A percentile compares a stretch with the other conserved stretches of the same genome.
Conservation (phyloP, 2,888 invertebrate species). For the Melanostoma scalare region DNA sequence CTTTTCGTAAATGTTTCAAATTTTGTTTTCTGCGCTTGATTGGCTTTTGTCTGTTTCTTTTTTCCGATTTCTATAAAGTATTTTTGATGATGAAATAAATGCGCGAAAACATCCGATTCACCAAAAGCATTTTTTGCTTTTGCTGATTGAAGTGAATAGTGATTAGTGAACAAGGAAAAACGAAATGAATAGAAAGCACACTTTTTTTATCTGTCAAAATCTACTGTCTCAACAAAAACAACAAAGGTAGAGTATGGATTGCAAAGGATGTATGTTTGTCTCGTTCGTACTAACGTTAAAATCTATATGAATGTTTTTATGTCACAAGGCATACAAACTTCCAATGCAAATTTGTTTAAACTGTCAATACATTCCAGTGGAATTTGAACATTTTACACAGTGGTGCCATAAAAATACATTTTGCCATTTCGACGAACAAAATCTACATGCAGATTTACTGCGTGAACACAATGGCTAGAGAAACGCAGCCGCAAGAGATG, state of each 20-base stretch:
- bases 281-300: neutral
- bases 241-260: conserved; percentile 35
- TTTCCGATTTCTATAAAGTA: conserved; percentile 65
- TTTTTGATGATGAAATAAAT: conserved; percentile 73
- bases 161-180: conserved; percentile 59
- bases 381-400: too few species aligned
- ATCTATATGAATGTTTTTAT: too few species aligned
- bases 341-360: too few species aligned
- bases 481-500: too few species aligned
- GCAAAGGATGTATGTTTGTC: neutral
- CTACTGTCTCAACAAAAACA: conserved; percentile 29
- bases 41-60: conserved; percentile 27
- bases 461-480: too few species aligned
- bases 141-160: conserved; percentile 27
- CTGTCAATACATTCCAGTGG: too few species aligned
- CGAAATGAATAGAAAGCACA: conserved; percentile 37
- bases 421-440: too few species aligned
- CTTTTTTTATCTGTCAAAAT: conserved; percentile 52
- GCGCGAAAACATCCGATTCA: conserved; percentile 73
- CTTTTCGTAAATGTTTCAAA: conserved; percentile 34
- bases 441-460: too few species aligned
- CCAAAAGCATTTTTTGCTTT: conserved; percentile 74
- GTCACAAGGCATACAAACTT: too few species aligned
- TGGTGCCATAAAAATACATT: too few species aligned
- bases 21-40: conserved; percentile 31